These are phyloP conservation scores for Antheraea yamamai DNA, from an alignment of 2,888 invertebrate species.

Conservation along the genomic window DNA sequence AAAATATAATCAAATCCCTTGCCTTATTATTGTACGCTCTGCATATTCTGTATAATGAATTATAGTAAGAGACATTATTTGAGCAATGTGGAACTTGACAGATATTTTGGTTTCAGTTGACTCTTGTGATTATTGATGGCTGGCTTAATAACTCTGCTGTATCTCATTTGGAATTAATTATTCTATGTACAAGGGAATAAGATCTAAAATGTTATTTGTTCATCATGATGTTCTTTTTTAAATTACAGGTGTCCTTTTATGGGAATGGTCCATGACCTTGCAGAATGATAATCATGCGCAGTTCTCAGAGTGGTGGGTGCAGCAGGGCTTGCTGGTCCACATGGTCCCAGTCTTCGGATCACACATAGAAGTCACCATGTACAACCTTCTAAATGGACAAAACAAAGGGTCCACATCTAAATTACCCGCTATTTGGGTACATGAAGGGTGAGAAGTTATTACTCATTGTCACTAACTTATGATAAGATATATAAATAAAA, in stretches of 20 bases:
- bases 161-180: too few relatives aligned
- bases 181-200: too few relatives aligned
- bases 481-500: too few relatives aligned
- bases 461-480: slow-evolving; percentile 10
- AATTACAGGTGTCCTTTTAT: slow-evolving; percentile 81
- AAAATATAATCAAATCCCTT: too few relatives aligned
- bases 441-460: slow-evolving; percentile 57
- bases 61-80: too few relatives aligned
- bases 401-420: slow-evolving; percentile 80
- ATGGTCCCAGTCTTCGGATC: slow-evolving; percentile 83
- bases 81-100: too few relatives aligned
- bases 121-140: too few relatives aligned
- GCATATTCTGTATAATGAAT: too few relatives aligned
- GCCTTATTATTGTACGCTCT: too few relatives aligned
- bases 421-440: slow-evolving; percentile 84
- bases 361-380: slow-evolving; percentile 85
- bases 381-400: slow-evolving; percentile 83
- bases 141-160: too few relatives aligned
- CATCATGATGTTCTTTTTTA: background rate
- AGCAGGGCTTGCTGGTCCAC: slow-evolving; percentile 82
- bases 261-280: slow-evolving; percentile 87
- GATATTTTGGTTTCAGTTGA: too few relatives aligned
- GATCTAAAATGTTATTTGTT: too few relatives aligned
- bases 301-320: slow-evolving; percentile 82
- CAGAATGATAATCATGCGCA: slow-evolving; percentile 66